A percentile compares a stretch with the other conserved stretches of the same genome.
These are phyloP conservation scores for Apus apus DNA, from an alignment of 2,113 vertebrate genomes.

Conservation along the genomic window DNA sequence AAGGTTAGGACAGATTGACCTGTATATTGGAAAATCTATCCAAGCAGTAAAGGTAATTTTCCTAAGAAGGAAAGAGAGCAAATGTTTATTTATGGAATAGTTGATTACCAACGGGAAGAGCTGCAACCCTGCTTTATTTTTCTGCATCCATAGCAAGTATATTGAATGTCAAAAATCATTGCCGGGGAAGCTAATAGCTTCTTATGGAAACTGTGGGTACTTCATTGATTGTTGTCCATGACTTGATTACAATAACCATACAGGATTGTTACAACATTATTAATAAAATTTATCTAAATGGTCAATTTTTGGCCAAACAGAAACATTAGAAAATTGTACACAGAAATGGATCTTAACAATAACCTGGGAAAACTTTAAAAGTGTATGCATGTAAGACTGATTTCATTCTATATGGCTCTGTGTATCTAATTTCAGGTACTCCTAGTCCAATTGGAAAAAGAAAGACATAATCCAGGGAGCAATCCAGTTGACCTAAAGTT, in stretches of 20 bases:
- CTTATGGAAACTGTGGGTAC: neutral
- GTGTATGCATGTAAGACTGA: neutral
- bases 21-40: constrained; percentile 72
- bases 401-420: neutral
- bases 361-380: neutral
- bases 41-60: constrained; percentile 65
- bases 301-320: neutral
- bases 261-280: neutral
- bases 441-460: neutral
- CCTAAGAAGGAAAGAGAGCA: constrained; percentile 57
- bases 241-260: neutral
- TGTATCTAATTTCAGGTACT: neutral
- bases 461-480: neutral
- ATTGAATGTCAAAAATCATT: constrained; percentile 55
- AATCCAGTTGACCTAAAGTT: neutral
- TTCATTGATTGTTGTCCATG: constrained; percentile 18
- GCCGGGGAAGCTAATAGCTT: constrained; percentile 23
- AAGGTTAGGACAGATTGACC: constrained; percentile 66
- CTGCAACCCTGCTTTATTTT: constrained; percentile 38
- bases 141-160: constrained; percentile 44
- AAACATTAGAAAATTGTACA: neutral
- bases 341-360: neutral
- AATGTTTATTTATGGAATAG: constrained; percentile 69
- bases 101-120: constrained; percentile 60
- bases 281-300: neutral